These are phyloP conservation scores for Hybognathus amarus DNA, from an alignment of 2,797 vertebrate genomes.

Conservation along the genomic window DNA sequence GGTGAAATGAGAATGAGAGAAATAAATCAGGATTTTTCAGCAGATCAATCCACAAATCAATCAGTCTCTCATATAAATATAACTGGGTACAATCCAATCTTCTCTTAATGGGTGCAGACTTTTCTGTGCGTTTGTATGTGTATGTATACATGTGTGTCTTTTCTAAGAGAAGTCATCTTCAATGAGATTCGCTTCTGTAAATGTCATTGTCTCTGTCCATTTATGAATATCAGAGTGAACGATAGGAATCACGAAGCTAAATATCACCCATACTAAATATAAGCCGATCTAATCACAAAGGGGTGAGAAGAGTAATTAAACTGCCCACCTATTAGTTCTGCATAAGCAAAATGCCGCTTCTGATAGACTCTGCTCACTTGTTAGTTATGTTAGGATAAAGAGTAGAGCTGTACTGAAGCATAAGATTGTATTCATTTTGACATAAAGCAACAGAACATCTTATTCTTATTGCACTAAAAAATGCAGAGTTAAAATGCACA, in stretches of 20 bases:
- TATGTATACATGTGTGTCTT: not conserved
- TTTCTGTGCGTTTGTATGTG: conserved; percentile 4
- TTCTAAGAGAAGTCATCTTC: not conserved
- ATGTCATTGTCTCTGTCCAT: conserved; percentile 9
- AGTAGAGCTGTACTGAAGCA: not conserved
- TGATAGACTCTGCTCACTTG: conserved; percentile 3
- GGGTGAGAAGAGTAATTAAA: conserved; percentile 25
- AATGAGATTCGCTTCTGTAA: conserved; percentile 3
- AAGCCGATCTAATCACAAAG: conserved; percentile 23
- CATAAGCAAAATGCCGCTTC: conserved; percentile 11
- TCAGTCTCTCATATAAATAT: conserved; percentile 18
- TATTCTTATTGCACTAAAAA: not conserved
- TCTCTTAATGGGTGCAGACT: not conserved
- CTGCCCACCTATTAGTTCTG: conserved; percentile 18
- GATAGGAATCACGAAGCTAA: conserved; percentile 6
- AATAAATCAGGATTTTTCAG: conserved; percentile 8
- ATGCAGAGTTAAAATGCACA: not conserved
- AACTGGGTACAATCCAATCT: conserved; percentile 1
- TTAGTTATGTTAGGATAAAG: conserved; percentile 15
- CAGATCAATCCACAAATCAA: conserved; percentile 37
- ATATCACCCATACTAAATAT: conserved; percentile 31
- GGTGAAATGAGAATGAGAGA: conserved; percentile 31
- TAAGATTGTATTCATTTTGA: not conserved
- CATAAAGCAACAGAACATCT: not conserved
- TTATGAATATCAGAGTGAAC: conserved; percentile 26